Percentiles rank a stretch among this genome's conserved stretches.
phyloP scores from a whole-genome alignment of 2,888 invertebrate genomes.

The Achlya flavicornis region DNA sequence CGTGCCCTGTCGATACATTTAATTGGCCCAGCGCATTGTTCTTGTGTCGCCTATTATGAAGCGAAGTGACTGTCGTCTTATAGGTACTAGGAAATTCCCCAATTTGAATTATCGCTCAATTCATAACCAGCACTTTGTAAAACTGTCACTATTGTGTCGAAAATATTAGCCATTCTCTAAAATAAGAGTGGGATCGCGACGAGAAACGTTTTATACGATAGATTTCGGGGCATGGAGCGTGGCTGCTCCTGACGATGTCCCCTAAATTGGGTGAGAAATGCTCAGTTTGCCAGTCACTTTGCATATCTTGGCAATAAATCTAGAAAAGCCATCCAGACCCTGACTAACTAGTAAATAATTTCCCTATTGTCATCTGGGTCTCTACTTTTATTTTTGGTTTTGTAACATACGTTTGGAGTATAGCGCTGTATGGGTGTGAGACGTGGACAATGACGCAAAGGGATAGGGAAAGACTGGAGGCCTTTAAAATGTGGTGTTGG shows the following conservation, averaged over 20 bases:
- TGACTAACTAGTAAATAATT: background rate
- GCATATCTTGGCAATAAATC: conserved; percentile 66
- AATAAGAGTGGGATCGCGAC: conserved; percentile 40
- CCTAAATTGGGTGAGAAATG: conserved; percentile 69
- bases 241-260: conserved; percentile 38
- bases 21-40: conserved; percentile 71
- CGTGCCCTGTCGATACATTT: conserved; percentile 65
- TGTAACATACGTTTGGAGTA: too few relatives aligned
- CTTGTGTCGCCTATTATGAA: conserved; percentile 56
- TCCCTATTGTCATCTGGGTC: background rate
- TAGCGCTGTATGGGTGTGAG: too few relatives aligned
- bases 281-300: conserved; percentile 59
- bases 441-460: too few relatives aligned
- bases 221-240: conserved; percentile 40
- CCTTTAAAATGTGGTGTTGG: too few relatives aligned
- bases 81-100: conserved; percentile 50
- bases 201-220: conserved; percentile 59
- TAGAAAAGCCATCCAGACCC: conserved; percentile 33
- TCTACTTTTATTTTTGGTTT: background rate
- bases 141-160: conserved; percentile 33
- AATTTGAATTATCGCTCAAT: conserved; percentile 45
- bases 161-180: conserved; percentile 53
- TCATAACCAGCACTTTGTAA: conserved; percentile 37
- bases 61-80: conserved; percentile 45
- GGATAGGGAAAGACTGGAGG: too few relatives aligned